A percentile compares a stretch with the other conserved stretches of the same genome.
Conservation (phyloP, 2,797 vertebrate species). For the Jordanella pulchra region DNA sequence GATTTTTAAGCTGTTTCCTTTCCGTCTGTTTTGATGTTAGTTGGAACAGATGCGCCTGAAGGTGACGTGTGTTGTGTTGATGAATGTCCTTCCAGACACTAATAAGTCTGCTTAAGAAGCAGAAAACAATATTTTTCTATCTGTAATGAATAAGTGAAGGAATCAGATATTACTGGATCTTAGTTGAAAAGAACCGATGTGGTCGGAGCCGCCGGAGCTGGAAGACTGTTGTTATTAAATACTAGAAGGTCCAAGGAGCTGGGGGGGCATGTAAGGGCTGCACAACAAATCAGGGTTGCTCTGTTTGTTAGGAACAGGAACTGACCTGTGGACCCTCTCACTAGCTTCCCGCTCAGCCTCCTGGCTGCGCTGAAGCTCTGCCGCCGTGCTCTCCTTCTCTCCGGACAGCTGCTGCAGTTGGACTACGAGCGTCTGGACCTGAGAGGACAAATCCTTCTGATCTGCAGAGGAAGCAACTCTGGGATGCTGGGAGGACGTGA, state of each 20-base stretch:
- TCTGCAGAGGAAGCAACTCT: background rate
- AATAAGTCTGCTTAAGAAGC: background rate
- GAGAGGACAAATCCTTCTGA: background rate
- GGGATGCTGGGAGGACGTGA: slow-evolving; percentile 44
- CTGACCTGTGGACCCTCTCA: slow-evolving; percentile 85
- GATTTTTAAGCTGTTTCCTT: no score
- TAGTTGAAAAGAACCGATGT: background rate
- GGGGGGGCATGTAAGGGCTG: background rate
- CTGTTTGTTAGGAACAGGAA: background rate
- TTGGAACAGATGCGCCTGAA: background rate
- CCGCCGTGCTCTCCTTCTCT: slow-evolving; percentile 78
- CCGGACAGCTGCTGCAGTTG: slow-evolving; percentile 82
- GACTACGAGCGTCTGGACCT: slow-evolving; percentile 70
- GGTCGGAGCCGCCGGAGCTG: background rate
- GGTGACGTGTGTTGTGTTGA: background rate
- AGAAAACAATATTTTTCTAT: background rate
- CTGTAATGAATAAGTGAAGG: background rate
- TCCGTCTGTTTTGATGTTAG: no score
- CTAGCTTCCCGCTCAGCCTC: slow-evolving; percentile 81
- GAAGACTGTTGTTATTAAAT: background rate
- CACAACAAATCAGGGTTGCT: no score
- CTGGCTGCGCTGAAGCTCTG: slow-evolving; percentile 80
- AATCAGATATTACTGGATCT: background rate
- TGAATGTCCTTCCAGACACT: background rate
- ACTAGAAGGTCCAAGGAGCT: background rate